A percentile compares a stretch with the other conserved stretches of the same genome.
Conservation (phyloP, 2,888 invertebrate species). For the Apoda limacodes region DNA sequence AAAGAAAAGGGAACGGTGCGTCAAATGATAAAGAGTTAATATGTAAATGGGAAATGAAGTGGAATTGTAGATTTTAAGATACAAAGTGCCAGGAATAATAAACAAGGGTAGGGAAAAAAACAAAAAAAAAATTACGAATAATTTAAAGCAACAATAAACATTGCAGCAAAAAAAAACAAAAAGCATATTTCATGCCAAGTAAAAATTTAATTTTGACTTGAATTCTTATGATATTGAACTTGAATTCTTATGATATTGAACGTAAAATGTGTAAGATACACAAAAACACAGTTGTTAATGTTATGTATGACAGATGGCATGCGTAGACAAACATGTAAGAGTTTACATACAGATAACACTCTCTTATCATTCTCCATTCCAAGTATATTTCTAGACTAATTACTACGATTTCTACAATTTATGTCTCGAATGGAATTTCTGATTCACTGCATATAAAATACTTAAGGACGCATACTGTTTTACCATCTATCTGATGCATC, state of each 20-base stretch:
- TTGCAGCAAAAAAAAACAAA: conserved; percentile 52
- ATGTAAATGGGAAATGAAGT: not conserved
- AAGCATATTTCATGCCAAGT: conserved; percentile 42
- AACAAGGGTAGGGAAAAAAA: conserved; percentile 20
- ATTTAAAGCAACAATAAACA: conserved; percentile 63
- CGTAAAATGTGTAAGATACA: conserved; percentile 21
- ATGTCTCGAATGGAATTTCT: too few species aligned
- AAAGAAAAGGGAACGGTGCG: not conserved
- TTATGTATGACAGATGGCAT: too few species aligned
- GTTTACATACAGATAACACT: too few species aligned
- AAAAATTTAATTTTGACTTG: conserved; percentile 8
- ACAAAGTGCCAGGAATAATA: not conserved
- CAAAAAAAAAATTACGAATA: conserved; percentile 45
- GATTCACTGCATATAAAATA: too few species aligned
- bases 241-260: conserved; percentile 20
- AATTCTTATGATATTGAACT: conserved; percentile 23
- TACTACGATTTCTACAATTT: too few species aligned
- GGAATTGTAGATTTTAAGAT: not conserved
- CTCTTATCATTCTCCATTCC: too few species aligned
- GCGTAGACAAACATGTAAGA: too few species aligned
- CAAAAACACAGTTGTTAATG: conserved; percentile 48
- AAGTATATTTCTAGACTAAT: too few species aligned
- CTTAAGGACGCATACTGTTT: too few species aligned
- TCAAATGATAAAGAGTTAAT: not conserved
- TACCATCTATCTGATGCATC: too few species aligned